These are phyloP conservation scores for Pomatostomus ruficeps DNA, from an alignment of 2,113 vertebrate genomes.

Conservation along the genomic window DNA sequence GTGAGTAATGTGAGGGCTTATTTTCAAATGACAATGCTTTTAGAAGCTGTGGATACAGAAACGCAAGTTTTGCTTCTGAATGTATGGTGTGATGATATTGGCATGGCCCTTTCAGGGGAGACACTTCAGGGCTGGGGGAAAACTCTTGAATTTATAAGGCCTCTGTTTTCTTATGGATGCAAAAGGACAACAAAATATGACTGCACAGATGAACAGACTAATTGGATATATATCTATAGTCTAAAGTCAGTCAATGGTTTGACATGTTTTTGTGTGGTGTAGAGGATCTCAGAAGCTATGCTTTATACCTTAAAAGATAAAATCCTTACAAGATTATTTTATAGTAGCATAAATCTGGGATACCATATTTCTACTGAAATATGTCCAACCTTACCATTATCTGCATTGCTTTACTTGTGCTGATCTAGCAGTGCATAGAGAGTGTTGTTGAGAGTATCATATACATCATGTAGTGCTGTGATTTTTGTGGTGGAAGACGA, in stretches of 20 bases:
- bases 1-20: neutral
- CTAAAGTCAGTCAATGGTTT: neutral
- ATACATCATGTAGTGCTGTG: neutral
- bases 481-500: neutral
- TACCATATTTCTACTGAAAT: neutral
- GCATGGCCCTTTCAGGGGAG: neutral
- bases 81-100: neutral
- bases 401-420: neutral
- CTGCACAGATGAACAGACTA: neutral
- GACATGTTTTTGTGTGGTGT: neutral
- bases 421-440: neutral
- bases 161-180: neutral
- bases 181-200: neutral
- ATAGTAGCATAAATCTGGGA: neutral
- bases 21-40: neutral
- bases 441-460: neutral
- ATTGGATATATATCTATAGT: rapidly evolving
- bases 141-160: neutral
- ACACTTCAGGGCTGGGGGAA: neutral
- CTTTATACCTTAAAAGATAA: neutral
- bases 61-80: neutral
- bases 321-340: neutral
- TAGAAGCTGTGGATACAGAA: neutral
- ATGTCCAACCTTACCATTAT: neutral
- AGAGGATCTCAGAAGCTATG: neutral